These are phyloP conservation scores for Mobula birostris DNA, from an alignment of 2,113 vertebrate genomes.

Conservation along the genomic window DNA sequence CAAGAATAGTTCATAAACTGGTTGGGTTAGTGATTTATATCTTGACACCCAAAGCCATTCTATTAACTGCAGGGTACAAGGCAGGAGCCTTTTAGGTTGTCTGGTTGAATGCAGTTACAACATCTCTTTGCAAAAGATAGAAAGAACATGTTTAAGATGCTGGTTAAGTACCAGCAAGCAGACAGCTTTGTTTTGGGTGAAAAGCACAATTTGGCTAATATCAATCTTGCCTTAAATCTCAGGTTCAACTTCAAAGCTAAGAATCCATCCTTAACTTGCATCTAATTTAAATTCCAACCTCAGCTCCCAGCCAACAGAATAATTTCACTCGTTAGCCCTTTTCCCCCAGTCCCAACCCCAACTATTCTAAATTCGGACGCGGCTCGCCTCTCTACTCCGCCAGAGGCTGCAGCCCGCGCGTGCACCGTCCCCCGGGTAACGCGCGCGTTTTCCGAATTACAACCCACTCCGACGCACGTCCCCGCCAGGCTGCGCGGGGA, in stretches of 20 bases:
- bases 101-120: too few relatives aligned
- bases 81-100: too few relatives aligned
- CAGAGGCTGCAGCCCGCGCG: background rate
- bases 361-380: background rate
- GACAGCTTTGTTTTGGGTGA: too few relatives aligned
- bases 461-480: background rate
- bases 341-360: background rate
- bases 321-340: background rate
- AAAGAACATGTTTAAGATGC: too few relatives aligned
- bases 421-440: background rate
- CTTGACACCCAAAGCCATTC: too few relatives aligned
- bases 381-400: background rate
- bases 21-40: too few relatives aligned
- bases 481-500: background rate
- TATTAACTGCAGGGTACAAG: too few relatives aligned
- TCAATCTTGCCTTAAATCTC: background rate
- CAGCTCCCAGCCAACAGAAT: background rate
- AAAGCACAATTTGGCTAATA: background rate
- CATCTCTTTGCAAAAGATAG: too few relatives aligned
- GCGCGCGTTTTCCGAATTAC: background rate
- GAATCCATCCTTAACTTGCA: background rate
- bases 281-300: background rate
- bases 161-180: too few relatives aligned
- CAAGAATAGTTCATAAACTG: too few relatives aligned
- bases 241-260: background rate